Percentiles rank a stretch among this genome's conserved stretches.
Evolutionary conservation across 2,113 vertebrate genomes (phyloP).

Genomic region (Tupaia tana): DNA sequence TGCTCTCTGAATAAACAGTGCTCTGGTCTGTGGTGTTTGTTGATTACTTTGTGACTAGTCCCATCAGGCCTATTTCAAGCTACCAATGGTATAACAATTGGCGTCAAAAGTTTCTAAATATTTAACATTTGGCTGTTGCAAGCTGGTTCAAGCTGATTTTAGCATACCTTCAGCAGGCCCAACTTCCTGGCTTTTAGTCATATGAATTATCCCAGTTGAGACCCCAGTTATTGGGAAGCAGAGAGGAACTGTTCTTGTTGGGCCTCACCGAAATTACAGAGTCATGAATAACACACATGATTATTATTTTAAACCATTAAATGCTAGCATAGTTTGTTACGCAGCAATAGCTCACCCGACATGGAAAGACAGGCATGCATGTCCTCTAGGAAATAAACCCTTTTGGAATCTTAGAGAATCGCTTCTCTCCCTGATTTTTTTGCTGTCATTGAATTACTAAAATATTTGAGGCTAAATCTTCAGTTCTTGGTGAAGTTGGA

Average conservation of each 20-base stretch:
- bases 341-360: background rate
- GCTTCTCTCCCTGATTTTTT: background rate
- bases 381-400: background rate
- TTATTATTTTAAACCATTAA: background rate
- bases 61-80: background rate
- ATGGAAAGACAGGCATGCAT: background rate
- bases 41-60: conserved; percentile 10
- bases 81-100: background rate
- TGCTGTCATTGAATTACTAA: background rate
- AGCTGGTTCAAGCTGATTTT: too few species aligned
- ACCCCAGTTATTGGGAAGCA: background rate
- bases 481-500: background rate
- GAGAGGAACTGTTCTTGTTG: background rate
- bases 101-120: background rate
- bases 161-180: background rate
- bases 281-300: background rate
- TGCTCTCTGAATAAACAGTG: background rate
- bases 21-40: background rate
- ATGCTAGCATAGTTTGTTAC: background rate
- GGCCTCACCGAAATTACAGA: background rate
- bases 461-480: background rate
- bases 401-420: background rate
- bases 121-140: background rate
- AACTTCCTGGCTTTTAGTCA: background rate
- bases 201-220: too few species aligned